Conservation (phyloP, 2,113 vertebrate species). For the Sceloporus undulatus region DNA sequence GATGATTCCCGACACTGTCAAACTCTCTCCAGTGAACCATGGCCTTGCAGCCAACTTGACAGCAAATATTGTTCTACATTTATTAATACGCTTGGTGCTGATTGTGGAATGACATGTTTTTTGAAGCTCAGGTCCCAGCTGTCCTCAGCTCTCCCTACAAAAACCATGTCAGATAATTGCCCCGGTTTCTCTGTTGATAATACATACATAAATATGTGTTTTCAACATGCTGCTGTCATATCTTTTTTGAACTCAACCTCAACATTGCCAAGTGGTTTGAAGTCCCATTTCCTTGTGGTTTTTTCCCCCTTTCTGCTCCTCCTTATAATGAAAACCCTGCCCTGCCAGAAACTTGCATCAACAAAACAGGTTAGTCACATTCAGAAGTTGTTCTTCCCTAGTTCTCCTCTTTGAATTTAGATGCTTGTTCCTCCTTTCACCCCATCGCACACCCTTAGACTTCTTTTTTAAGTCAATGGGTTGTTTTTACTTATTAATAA, state of each 20-base stretch:
- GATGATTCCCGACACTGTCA: slow-evolving; percentile 67
- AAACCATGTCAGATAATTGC: slow-evolving; percentile 40
- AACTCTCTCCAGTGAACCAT: slow-evolving; percentile 52
- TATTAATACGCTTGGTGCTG: slow-evolving; percentile 35
- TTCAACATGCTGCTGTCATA: slow-evolving; percentile 26
- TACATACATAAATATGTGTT: slow-evolving; percentile 44
- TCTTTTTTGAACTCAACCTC: slow-evolving; percentile 28
- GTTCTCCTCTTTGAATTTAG: not conserved
- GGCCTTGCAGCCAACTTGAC: slow-evolving; percentile 67
- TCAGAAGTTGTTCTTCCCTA: slow-evolving; percentile 19
- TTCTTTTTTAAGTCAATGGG: not conserved
- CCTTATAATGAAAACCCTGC: slow-evolving; percentile 38
- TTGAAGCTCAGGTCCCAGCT: slow-evolving; percentile 60
- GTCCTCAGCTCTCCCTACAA: slow-evolving; percentile 34
- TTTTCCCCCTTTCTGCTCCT: not conserved
- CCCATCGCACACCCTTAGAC: not conserved
- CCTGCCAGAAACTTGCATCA: slow-evolving; percentile 40
- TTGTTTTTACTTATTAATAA: slow-evolving; percentile 61
- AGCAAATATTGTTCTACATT: slow-evolving; percentile 68
- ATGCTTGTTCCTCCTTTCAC: not conserved
- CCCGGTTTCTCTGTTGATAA: slow-evolving; percentile 42
- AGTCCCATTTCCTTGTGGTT: not conserved
- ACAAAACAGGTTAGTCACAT: slow-evolving; percentile 45
- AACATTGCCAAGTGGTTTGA: not conserved
- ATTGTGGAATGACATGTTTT: slow-evolving; percentile 57